These are phyloP conservation scores for Motacilla alba DNA, from an alignment of 2,113 vertebrate species.

Conservation along the genomic window DNA sequence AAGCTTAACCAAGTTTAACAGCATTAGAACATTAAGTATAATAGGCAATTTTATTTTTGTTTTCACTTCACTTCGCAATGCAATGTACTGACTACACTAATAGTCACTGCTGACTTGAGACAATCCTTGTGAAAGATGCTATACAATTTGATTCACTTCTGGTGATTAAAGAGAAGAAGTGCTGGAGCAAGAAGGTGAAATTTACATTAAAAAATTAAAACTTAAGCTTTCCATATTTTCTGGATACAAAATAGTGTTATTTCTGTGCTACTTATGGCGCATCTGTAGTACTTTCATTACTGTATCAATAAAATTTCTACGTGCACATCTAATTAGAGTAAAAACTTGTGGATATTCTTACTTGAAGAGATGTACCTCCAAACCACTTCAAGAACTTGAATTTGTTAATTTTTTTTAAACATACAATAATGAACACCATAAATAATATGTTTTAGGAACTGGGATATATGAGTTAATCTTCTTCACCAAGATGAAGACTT, in stretches of 20 bases:
- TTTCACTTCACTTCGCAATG: background rate
- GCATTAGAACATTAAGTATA: constrained; percentile 6
- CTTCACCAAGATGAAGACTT: background rate
- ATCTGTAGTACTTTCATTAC: background rate
- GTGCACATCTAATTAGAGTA: background rate
- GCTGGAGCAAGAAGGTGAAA: background rate
- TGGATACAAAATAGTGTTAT: background rate
- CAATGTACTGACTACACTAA: background rate
- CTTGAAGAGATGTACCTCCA: background rate
- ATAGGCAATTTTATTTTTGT: constrained; percentile 33
- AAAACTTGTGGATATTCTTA: background rate
- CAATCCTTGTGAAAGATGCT: background rate
- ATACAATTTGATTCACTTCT: background rate
- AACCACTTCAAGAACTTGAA: background rate
- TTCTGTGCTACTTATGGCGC: background rate
- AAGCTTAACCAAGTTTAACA: constrained; percentile 27
- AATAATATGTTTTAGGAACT: background rate
- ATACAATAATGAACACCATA: background rate
- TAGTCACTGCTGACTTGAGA: background rate
- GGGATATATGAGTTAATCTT: background rate
- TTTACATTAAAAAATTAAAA: background rate
- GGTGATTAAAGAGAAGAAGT: background rate
- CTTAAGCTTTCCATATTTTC: background rate
- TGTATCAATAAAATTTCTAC: background rate
- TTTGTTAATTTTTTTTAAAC: background rate